Base-by-base conservation (phyloP, 2,113 vertebrate species). In the Sula dactylatra region DNA sequence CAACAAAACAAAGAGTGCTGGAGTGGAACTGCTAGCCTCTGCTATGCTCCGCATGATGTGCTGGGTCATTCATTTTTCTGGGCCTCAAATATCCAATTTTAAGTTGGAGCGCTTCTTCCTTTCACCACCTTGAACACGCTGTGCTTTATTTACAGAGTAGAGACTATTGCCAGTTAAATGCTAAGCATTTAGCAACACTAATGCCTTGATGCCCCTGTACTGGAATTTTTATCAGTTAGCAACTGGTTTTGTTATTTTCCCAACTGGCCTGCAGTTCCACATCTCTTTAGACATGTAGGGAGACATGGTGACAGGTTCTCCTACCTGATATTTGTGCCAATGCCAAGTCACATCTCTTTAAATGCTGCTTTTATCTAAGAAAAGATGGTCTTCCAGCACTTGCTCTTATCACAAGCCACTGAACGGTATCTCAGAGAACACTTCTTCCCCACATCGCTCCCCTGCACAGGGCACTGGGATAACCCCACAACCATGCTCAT, bases 11-110 rank as follows among this genome's bases (percentile, higher is more conserved):
- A 84, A 79, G 8, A 59, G 2, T 24, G 27, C 13, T 45, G n/a
- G 27, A 70, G 26, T 1, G 7, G n/a, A 85, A 65, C 0, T 84
- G 58, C 10, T 12, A 58, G 47, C 14, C 10, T 77, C 58, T 78
- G 16, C 42, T 66, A n/a, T 4, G 4, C 4, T 62, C 4, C 45
- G 21, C 5, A 1, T 20, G 13, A 8, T 19, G 10, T 10, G 47
- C 20, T 8, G 6, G 8, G 9, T 69, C 27, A 56, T 4, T 17
- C 9, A 38, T 56, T 80, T 71, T 78, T 69, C 38, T 55, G 17
- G 5, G 17, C 31, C 36, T 70, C 58, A 50, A 45, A 36, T 56
- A 58, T 42, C 27, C 18, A 13, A 64, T 77, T 78, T 49, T 22
- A 82, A 52, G 21, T 31, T 58, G 16, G 26, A 40, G 21, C 0